Evolutionary conservation across 2,888 invertebrate genomes (phyloP).

Genomic region (Eupithecia pulchellata): DNA sequence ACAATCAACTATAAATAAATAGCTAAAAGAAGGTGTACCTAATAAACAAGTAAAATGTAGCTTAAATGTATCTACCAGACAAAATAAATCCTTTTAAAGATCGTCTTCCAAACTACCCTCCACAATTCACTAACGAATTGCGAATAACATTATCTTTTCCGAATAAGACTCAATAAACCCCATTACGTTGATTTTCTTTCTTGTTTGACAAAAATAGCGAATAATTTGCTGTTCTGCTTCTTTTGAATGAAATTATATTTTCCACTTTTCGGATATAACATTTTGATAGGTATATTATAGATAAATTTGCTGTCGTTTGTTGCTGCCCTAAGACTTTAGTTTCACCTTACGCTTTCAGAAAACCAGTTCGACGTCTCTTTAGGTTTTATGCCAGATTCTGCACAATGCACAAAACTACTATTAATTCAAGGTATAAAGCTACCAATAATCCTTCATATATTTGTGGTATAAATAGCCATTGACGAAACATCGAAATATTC

Average conservation of each 20-base stretch:
- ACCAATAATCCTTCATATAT: not conserved
- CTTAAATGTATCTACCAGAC: not conserved
- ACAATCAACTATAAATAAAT: too few relatives aligned
- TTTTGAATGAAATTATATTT: not conserved
- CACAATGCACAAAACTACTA: not conserved
- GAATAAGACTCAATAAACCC: slow-evolving; percentile 30
- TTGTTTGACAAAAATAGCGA: slow-evolving; percentile 25
- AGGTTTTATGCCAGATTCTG: too few relatives aligned
- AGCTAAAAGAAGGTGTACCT: too few relatives aligned
- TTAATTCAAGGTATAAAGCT: too few relatives aligned
- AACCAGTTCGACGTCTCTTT: not conserved
- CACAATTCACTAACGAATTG: slow-evolving; percentile 56
- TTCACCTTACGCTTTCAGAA: too few relatives aligned
- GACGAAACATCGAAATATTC: slow-evolving; percentile 3
- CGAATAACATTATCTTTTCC: slow-evolving; percentile 42
- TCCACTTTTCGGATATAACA: not conserved
- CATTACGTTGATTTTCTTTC: slow-evolving; percentile 39
- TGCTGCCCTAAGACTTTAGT: too few relatives aligned
- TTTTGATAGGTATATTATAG: too few relatives aligned
- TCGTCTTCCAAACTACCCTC: slow-evolving; percentile 29
- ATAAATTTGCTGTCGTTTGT: not conserved
- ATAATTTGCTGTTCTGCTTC: not conserved
- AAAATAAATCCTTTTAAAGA: slow-evolving; percentile 12
- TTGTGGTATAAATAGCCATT: not conserved
- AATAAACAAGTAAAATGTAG: too few relatives aligned